Percentiles rank a stretch among this genome's conserved stretches.
phyloP scores from a whole-genome alignment of 1,140 invertebrate species.

The Gonioctena quinquepunctata region DNA sequence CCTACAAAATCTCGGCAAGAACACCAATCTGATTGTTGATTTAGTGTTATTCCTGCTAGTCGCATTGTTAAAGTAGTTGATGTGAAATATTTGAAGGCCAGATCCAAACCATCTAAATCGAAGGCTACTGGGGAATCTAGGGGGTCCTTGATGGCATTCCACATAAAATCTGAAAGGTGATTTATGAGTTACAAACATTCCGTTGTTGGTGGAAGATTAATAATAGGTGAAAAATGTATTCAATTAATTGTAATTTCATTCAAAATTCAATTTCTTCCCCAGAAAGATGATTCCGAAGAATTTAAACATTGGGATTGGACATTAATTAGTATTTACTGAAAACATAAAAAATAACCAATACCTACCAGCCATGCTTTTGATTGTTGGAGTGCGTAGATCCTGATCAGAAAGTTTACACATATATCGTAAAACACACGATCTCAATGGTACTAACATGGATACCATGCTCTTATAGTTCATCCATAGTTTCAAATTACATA shows the following conservation, averaged over 20 bases:
- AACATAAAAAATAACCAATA: background rate
- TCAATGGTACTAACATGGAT: conserved; percentile 83
- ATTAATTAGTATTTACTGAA: too few species aligned
- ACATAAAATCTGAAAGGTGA: conserved; percentile 80
- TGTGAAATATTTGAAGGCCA: conserved; percentile 94
- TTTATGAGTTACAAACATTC: too few species aligned
- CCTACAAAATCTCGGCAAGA: conserved; percentile 89
- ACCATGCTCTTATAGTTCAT: conserved; percentile 88
- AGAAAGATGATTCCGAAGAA: too few species aligned
- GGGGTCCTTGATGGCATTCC: conserved; percentile 91
- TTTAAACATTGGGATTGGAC: too few species aligned
- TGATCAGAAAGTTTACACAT: conserved; percentile 93
- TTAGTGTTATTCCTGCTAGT: conserved; percentile 87
- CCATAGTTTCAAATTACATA: conserved; percentile 93
- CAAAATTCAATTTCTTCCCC: too few species aligned
- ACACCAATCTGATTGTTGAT: conserved; percentile 89
- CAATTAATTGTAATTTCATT: too few species aligned
- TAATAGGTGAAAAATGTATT: too few species aligned
- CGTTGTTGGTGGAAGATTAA: too few species aligned
- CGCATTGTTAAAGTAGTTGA: conserved; percentile 92
- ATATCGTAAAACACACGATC: conserved; percentile 84
- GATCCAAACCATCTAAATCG: conserved; percentile 84
- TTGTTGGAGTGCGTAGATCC: conserved; percentile 82
- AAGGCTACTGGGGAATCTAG: conserved; percentile 83
- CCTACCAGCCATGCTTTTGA: conserved; percentile 85